Evolutionary conservation across 2,113 vertebrate species (phyloP), one percentile per base, ranked within the genome.

Genomic region (Xenopus borealis): DNA sequence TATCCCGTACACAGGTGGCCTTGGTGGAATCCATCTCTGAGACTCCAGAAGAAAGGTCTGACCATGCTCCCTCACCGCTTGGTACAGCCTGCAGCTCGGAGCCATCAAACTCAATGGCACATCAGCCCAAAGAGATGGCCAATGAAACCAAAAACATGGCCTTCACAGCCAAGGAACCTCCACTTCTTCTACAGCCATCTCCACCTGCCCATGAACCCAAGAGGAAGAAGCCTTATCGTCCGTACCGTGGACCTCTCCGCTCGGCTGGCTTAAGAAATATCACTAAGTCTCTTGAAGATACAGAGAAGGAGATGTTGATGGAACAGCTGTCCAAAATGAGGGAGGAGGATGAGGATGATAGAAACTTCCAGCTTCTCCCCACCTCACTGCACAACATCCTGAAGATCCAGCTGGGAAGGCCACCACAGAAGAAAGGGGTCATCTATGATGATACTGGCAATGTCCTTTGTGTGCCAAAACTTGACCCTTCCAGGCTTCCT

Each of bases 401-500:
- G 0, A 17, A 16, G 1, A 55, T 67, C 7, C 70, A 3, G 10
- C 13, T 1, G 2, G 52, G 10, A 23, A 20, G 61, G 10, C 44
- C 66, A 0, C 45, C 16, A 1, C 12, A 1, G 6, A 70, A 47
- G 46, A 2, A 7, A 0, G 59, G n/a, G 0, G 0, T 5, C 0
- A 62, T 58, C 69, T 72, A 4, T 1, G 40, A 62, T 6, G 13
- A 44, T 11, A 0, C 12, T 0, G 78, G 78, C 12, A 61, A 16
- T 14, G 1, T 23, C 12, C n/a, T 17, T 0, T 4, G 61, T 0
- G 12, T 78, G 12, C 64, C 14, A 5, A 82, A 18, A 61, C 71
- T 85, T 72, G 69, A 87, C 4, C 78, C 66, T 0, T 17, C 64
- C 4, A 33, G 13, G 8, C 9, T 82, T 0, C 89, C 88, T 0